phyloP scores from a whole-genome alignment of 2,797 vertebrate species.

The Scolopax rusticola region DNA sequence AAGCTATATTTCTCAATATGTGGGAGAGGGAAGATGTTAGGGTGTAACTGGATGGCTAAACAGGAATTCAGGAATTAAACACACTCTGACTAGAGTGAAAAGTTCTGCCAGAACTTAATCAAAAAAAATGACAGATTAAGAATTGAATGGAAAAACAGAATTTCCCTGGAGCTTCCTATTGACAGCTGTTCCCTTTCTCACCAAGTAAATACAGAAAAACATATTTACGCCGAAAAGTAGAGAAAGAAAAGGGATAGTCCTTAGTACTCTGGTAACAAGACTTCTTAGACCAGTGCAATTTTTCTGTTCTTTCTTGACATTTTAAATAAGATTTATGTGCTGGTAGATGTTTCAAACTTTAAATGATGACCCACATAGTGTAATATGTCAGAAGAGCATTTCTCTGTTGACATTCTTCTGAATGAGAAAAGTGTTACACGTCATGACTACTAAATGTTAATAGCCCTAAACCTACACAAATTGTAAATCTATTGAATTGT shows the following conservation, averaged over 20 bases:
- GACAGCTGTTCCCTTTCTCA: background rate
- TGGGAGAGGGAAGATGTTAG: background rate
- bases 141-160: background rate
- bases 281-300: conserved; percentile 56
- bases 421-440: conserved; percentile 75
- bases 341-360: conserved; percentile 68
- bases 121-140: background rate
- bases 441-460: conserved; percentile 78
- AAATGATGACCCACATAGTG: conserved; percentile 71
- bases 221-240: background rate
- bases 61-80: background rate
- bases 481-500: conserved; percentile 77
- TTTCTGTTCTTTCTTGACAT: conserved; percentile 70
- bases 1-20: background rate
- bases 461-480: conserved; percentile 75
- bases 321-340: conserved; percentile 78
- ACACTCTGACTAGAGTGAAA: background rate
- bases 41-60: background rate
- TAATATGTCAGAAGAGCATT: conserved; percentile 74
- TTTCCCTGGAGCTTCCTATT: background rate
- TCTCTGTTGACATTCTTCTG: conserved; percentile 67
- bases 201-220: conserved; percentile 18
- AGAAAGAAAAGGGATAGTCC: conserved; percentile 41
- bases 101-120: background rate
- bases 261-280: conserved; percentile 56